Evolutionary conservation across 2,113 vertebrate species (phyloP).

Genomic region (Gallinago undulata): DNA sequence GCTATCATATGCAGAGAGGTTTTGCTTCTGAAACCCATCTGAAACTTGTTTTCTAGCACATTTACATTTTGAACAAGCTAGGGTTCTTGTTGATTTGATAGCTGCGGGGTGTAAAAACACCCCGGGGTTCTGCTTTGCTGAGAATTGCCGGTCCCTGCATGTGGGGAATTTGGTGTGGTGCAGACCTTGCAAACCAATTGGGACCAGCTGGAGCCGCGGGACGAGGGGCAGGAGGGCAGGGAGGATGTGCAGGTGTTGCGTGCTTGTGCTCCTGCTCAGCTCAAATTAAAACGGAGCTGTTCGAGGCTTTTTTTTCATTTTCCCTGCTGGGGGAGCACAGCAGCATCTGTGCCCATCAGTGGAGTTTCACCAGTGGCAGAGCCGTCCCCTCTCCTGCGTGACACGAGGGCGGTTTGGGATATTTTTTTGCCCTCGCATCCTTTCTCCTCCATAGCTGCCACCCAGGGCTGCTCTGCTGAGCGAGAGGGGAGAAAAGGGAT

Average conservation of each 20-base stretch:
- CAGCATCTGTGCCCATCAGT: rapidly evolving
- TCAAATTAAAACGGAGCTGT: neutral
- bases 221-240: neutral
- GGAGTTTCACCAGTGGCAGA: neutral
- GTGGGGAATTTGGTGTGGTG: rapidly evolving
- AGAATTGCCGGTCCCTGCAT: neutral
- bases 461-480: neutral
- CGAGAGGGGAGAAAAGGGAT: neutral
- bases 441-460: neutral
- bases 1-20: neutral
- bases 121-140: neutral
- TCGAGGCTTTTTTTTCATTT: neutral
- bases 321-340: neutral
- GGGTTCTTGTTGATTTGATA: neutral
- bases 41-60: neutral
- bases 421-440: neutral
- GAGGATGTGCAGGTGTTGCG: neutral
- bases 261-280: neutral
- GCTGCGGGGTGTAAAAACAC: neutral
- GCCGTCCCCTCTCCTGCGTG: rapidly evolving
- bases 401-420: rapidly evolving
- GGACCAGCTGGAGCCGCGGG: rapidly evolving
- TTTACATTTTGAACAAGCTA: neutral
- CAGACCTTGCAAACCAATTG: neutral
- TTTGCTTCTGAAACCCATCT: neutral